These are phyloP conservation scores for Acrocephalus arundinaceus DNA, from an alignment of 2,113 vertebrate genomes.

Conservation along the genomic window DNA sequence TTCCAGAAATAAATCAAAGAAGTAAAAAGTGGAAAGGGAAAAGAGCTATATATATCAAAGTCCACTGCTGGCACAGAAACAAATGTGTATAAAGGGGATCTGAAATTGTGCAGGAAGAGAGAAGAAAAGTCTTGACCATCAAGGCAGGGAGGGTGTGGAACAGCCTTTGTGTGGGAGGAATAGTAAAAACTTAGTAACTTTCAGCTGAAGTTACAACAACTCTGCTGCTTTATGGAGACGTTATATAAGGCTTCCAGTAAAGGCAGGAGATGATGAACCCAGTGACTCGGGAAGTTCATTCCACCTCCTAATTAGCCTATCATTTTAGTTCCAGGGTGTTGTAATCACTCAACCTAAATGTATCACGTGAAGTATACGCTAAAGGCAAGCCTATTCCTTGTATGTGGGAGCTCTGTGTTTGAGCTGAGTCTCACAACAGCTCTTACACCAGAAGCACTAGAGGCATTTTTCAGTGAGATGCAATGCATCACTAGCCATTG, in stretches of 20 bases:
- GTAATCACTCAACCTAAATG: background rate
- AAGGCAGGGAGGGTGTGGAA: background rate
- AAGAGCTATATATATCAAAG: background rate
- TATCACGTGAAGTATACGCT: background rate
- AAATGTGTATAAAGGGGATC: background rate
- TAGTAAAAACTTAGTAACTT: conserved; percentile 38
- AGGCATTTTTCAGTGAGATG: background rate
- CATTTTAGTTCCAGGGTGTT: conserved; percentile 28
- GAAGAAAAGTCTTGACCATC: background rate
- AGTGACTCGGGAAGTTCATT: conserved; percentile 37
- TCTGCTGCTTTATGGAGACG: background rate
- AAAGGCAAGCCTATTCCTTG: background rate
- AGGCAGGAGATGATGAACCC: conserved; percentile 3
- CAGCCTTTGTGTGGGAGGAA: background rate
- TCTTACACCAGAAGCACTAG: background rate
- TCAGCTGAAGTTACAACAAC: background rate
- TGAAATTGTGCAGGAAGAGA: background rate
- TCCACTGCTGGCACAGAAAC: background rate
- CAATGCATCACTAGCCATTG: background rate
- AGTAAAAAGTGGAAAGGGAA: background rate
- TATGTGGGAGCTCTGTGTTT: background rate
- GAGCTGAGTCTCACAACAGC: background rate
- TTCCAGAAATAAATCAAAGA: conserved; percentile 5
- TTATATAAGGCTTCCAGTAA: conserved; percentile 30
- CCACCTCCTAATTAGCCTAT: background rate